Base-by-base conservation (phyloP, 2,113 vertebrate species). In the Oophaga pumilio region DNA sequence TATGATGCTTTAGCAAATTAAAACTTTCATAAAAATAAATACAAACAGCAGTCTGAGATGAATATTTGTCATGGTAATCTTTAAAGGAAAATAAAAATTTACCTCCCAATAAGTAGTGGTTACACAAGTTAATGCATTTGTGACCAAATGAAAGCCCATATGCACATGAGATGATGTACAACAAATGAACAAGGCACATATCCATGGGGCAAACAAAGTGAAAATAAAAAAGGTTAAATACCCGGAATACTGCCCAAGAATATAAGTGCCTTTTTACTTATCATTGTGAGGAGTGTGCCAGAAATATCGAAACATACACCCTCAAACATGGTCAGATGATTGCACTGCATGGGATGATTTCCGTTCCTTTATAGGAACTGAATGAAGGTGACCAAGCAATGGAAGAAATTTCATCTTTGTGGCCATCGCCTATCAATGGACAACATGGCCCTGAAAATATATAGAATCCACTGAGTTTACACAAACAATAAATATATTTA, bases 31-130 rank as follows among this genome's bases (percentile, higher is more conserved):
- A 20, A 28, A 69, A 28, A 74, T 18, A 74, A 20, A 49, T 22
- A 50, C 33, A 74, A 71, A 49, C 78, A 82, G 79, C 86, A 87
- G 86, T 82, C 43, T 74, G 68, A 87, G 68, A 87, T 87, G 14
- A 87, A 73, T 49, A 43, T 43, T 43, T 50, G 66, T 20, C 20
- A 74, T 33, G 57, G 49, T 82, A 8, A 73, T 18, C 33, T 50
- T 22, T 60, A 49, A 81, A 74, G 22, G 22, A 22, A 50, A 74
- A 50, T 26, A 74, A 9, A 22, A 50, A 22, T 57, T 43, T 8
- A 82, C 78, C 53, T 71, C 50, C 78, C 68, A 74, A 76, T 76
- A 83, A 83, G 86, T 88, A 88, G 86, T 88, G 86, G 86, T 88
- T 88, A 83, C 50, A 82, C 57, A 76, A 83, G 78, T 56, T 28